These are phyloP conservation scores for Centrocercus urophasianus DNA, from an alignment of 2,113 vertebrate genomes.

Conservation along the genomic window DNA sequence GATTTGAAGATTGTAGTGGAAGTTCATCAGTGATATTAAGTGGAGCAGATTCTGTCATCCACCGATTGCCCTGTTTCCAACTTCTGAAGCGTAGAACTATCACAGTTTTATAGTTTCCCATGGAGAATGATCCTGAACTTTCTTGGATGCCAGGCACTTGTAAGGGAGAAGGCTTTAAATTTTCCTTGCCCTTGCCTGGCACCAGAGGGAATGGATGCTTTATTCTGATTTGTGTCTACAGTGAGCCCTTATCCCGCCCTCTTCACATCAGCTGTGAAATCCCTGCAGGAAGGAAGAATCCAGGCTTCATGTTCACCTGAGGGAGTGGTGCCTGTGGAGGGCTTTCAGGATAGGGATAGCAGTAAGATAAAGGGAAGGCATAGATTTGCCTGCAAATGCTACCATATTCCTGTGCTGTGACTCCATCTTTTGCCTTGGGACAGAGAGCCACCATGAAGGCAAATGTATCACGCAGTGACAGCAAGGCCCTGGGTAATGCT, in stretches of 20 bases:
- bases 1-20: not conserved
- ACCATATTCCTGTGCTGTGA: not conserved
- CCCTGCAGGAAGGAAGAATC: not conserved
- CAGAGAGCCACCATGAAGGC: not conserved
- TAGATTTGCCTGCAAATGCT: accelerated
- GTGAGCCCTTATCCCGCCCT: not conserved
- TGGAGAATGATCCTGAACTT: not conserved
- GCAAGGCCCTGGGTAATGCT: not conserved
- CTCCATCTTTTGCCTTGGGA: not conserved
- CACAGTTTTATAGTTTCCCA: not conserved
- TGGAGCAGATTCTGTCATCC: not conserved
- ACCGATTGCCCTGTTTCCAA: not conserved
- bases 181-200: not conserved
- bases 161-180: not conserved
- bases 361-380: not conserved
- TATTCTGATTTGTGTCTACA: not conserved
- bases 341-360: not conserved
- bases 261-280: not conserved
- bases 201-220: not conserved
- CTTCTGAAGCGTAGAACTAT: not conserved
- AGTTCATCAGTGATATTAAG: not conserved
- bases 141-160: not conserved
- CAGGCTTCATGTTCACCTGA: accelerated
- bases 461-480: accelerated
- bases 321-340: not conserved